Evolutionary conservation across 2,888 invertebrate genomes (phyloP).

Genomic region (Pristionchus maxplancki): DNA sequence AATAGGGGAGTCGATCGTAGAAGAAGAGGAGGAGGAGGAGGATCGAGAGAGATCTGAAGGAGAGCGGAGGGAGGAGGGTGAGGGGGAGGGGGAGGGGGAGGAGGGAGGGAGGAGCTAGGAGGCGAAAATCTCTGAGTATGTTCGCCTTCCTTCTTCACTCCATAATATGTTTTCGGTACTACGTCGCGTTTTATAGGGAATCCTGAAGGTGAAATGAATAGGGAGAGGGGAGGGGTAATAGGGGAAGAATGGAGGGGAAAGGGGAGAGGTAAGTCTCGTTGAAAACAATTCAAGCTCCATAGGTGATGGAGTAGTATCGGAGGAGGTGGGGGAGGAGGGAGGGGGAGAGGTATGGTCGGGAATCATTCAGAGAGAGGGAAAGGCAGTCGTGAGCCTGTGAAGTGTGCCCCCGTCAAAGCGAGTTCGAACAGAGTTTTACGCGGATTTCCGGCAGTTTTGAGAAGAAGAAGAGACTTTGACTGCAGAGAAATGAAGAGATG

Average conservation of each 20-base stretch:
- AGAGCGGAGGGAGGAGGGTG: background rate
- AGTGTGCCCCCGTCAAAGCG: background rate
- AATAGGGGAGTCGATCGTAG: constrained; percentile 27
- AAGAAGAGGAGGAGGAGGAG: constrained; percentile 38
- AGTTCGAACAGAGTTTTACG: background rate
- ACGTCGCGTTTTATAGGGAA: constrained; percentile 8
- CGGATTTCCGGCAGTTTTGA: constrained; percentile 12
- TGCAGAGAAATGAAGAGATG: constrained; percentile 24
- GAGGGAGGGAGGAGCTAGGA: constrained; percentile 6
- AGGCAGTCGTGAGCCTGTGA: background rate
- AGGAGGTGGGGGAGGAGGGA: background rate
- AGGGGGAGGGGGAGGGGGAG: background rate
- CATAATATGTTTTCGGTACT: constrained; percentile 17
- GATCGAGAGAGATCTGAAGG: constrained; percentile 1
- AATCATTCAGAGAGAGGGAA: constrained; percentile 7
- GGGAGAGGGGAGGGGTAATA: background rate
- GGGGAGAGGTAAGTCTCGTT: background rate
- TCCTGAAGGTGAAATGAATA: background rate
- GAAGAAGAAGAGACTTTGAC: background rate
- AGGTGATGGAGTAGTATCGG: background rate
- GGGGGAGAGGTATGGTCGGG: background rate
- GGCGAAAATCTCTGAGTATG: background rate
- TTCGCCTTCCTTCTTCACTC: background rate
- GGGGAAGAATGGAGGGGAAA: background rate
- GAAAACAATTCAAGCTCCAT: constrained; percentile 36